Conservation (phyloP, 1,140 invertebrate species). For the Brachionus calyciflorus region DNA sequence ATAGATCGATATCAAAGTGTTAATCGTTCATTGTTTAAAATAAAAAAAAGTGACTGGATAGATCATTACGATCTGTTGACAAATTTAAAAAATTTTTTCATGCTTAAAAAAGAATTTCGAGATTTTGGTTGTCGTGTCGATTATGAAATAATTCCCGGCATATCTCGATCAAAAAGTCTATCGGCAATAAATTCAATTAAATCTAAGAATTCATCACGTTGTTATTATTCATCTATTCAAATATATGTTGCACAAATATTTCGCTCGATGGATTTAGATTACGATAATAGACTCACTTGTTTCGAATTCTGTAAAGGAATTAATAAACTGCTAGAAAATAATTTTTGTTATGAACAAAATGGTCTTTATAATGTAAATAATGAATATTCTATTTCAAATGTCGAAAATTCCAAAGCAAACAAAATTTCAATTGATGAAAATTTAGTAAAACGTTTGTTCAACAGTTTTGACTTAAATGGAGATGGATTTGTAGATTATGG, state of each 20-base stretch:
- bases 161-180: background rate
- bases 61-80: conserved; percentile 3
- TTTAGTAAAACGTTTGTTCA: background rate
- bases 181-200: background rate
- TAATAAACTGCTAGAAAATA: background rate
- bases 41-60: background rate
- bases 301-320: background rate
- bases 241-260: conserved; percentile 28
- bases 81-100: conserved; percentile 4
- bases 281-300: background rate
- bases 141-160: background rate
- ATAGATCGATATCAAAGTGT: background rate
- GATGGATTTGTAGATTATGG: conserved; percentile 39
- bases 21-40: background rate
- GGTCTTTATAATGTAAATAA: background rate
- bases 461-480: background rate
- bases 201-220: background rate
- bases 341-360: conserved; percentile 1
- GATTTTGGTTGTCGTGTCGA: conserved; percentile 13
- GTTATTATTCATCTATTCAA: conserved; percentile 24
- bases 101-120: conserved; percentile 32
- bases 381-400: no score
- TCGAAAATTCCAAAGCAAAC: background rate
- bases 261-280: conserved; percentile 4
- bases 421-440: conserved; percentile 24